These are phyloP conservation scores for Amniataba percoides DNA, from an alignment of 2,797 vertebrate species.

Conservation along the genomic window DNA sequence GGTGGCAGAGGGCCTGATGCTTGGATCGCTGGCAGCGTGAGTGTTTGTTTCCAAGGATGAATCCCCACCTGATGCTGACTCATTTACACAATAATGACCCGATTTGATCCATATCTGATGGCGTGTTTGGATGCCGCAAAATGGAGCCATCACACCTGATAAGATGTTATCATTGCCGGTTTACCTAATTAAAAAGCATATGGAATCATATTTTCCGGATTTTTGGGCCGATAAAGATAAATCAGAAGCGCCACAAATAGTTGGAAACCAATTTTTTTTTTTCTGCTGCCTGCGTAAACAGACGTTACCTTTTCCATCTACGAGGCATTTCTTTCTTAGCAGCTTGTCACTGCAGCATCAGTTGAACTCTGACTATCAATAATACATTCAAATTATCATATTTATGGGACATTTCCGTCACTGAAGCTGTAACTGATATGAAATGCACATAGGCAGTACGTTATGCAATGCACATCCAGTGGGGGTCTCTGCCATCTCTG, in stretches of 20 bases:
- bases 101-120: constrained; percentile 59
- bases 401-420: constrained; percentile 43
- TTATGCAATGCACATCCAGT: constrained; percentile 37
- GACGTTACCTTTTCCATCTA: constrained; percentile 15
- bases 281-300: constrained; percentile 33
- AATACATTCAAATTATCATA: constrained; percentile 52
- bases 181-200: constrained; percentile 53
- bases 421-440: constrained; percentile 45
- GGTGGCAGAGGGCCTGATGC: constrained; percentile 84
- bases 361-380: constrained; percentile 56
- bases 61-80: constrained; percentile 51
- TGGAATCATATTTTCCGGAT: constrained; percentile 27
- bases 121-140: constrained; percentile 23
- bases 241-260: constrained; percentile 22
- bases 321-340: constrained; percentile 17
- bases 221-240: constrained; percentile 16
- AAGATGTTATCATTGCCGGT: constrained; percentile 49
- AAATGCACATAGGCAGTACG: constrained; percentile 39
- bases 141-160: constrained; percentile 59
- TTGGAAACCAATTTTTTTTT: constrained; percentile 32
- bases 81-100: constrained; percentile 70
- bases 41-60: constrained; percentile 70
- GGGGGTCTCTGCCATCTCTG: constrained; percentile 20
- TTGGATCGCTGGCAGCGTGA: constrained; percentile 87
- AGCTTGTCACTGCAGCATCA: constrained; percentile 35